Conservation (phyloP, 2,888 invertebrate genomes). For the Imbricaverruca yamaguchii region DNA sequence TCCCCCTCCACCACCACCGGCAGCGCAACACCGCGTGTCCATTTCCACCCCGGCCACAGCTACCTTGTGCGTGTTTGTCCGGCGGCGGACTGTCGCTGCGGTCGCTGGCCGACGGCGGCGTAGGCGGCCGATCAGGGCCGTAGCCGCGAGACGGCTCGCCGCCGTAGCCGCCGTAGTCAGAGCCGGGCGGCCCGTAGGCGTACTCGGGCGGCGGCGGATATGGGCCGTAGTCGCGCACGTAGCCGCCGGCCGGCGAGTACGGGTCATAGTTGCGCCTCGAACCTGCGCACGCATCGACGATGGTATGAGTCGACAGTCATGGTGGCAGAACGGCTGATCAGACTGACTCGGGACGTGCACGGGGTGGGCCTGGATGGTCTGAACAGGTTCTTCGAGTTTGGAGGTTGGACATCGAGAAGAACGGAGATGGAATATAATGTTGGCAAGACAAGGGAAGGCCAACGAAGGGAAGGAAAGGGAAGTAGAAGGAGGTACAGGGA, state of each 20-base stretch:
- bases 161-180: slow-evolving; percentile 39
- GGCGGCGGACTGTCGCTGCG: slow-evolving; percentile 50
- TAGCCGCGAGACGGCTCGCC: slow-evolving; percentile 11
- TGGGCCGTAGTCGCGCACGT: slow-evolving; percentile 48
- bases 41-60: background rate
- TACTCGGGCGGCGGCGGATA: slow-evolving; percentile 46
- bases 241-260: background rate
- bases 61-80: slow-evolving; percentile 34
- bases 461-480: too few species aligned
- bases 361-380: too few species aligned
- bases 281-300: background rate
- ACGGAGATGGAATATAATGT: too few species aligned
- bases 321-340: too few species aligned
- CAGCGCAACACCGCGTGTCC: background rate
- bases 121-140: slow-evolving; percentile 39
- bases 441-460: too few species aligned
- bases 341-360: too few species aligned
- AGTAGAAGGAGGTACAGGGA: too few species aligned
- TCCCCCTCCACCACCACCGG: background rate
- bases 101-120: slow-evolving; percentile 52
- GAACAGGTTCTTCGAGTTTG: too few species aligned
- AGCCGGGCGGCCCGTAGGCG: slow-evolving; percentile 39
- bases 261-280: slow-evolving; percentile 13
- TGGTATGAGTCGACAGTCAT: too few species aligned
- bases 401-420: too few species aligned